A percentile compares a stretch with the other conserved stretches of the same genome.
Conservation (phyloP, 2,113 vertebrate genomes). For the Tragelaphus imberbis region DNA sequence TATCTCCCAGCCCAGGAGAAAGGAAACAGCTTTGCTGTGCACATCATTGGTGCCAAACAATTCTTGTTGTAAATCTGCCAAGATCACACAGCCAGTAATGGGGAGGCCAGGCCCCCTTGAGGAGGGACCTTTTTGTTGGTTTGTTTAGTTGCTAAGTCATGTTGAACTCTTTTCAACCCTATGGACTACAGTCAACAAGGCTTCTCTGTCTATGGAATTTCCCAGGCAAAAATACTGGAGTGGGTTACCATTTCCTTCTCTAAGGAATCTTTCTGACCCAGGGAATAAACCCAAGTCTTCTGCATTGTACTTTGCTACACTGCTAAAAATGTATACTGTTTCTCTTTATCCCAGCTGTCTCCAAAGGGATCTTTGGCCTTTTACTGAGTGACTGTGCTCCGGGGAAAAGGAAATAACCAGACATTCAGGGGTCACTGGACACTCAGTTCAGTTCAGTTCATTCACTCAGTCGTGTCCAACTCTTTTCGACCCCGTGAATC, state of each 20-base stretch:
- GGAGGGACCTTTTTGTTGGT: not conserved
- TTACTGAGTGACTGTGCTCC: not conserved
- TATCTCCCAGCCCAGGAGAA: not conserved
- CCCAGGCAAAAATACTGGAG: not conserved
- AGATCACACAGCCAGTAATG: not conserved
- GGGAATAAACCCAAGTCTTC: not conserved
- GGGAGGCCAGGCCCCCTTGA: not conserved
- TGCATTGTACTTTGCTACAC: not conserved
- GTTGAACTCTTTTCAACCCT: not conserved
- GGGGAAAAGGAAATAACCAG: not conserved
- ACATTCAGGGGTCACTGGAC: not conserved
- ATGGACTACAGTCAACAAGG: fast-evolving
- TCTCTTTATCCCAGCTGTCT: not conserved
- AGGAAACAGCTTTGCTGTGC: not conserved
- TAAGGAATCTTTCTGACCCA: not conserved
- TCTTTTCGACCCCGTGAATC: too few species aligned
- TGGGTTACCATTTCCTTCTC: not conserved
- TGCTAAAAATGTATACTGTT: not conserved
- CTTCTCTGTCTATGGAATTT: not conserved
- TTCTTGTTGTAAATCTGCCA: not conserved
- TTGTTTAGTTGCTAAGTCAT: not conserved
- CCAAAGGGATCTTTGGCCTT: not conserved
- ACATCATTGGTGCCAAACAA: not conserved
- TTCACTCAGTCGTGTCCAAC: fast-evolving
- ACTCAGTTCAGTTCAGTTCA: not conserved